phyloP scores from a whole-genome alignment of 1,140 invertebrate species.

The Chlorops oryzae region DNA sequence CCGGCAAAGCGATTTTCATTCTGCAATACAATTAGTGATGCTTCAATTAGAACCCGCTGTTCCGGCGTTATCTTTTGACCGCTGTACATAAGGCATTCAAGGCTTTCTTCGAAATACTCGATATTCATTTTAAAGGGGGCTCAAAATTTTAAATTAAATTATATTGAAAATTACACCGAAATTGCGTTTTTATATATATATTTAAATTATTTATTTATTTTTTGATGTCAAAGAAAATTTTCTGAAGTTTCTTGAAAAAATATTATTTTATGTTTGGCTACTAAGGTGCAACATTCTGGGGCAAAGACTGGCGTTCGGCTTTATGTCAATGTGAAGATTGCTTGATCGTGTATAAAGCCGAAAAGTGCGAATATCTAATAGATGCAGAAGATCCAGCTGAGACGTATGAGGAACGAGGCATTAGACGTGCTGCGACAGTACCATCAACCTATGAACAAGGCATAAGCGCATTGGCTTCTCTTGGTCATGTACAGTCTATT shows the following conservation, averaged over 20 bases:
- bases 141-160: too few species aligned
- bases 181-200: background rate
- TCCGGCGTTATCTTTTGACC: slow-evolving; percentile 62
- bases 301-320: slow-evolving; percentile 64
- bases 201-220: background rate
- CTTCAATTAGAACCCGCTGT: slow-evolving; percentile 59
- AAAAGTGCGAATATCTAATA: slow-evolving; percentile 65
- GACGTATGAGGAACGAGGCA: slow-evolving; percentile 78
- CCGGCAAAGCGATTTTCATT: slow-evolving; percentile 69
- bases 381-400: slow-evolving; percentile 80
- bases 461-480: slow-evolving; percentile 65
- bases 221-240: too few species aligned
- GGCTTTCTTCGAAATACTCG: slow-evolving; percentile 35
- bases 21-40: slow-evolving; percentile 63
- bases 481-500: slow-evolving; percentile 76
- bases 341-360: slow-evolving; percentile 61
- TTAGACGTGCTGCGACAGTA: slow-evolving; percentile 51
- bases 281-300: slow-evolving; percentile 58
- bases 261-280: background rate
- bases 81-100: slow-evolving; percentile 44
- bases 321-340: slow-evolving; percentile 66
- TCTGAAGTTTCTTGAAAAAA: background rate
- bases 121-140: slow-evolving; percentile 38
- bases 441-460: slow-evolving; percentile 67
- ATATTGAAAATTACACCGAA: background rate